These are phyloP conservation scores for Nasua narica DNA, from an alignment of 2,797 vertebrate species.

Conservation along the genomic window DNA sequence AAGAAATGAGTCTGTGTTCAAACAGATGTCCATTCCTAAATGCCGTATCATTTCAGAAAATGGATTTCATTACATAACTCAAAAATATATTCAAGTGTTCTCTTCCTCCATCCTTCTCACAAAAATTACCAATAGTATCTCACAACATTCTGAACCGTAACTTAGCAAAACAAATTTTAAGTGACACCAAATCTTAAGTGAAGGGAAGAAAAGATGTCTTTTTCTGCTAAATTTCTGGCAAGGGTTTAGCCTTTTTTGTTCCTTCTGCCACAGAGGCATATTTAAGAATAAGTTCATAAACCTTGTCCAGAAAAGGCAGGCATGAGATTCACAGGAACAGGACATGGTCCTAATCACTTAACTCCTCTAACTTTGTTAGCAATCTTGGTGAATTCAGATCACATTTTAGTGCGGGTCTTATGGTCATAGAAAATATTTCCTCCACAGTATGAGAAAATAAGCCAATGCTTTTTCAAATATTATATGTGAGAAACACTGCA, in stretches of 20 bases:
- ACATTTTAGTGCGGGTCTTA: neutral
- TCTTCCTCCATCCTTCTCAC: neutral
- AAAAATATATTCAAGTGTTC: neutral
- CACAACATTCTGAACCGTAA: neutral
- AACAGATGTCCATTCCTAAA: neutral
- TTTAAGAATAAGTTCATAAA: conserved; percentile 21
- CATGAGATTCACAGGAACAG: neutral
- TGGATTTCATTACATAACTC: neutral
- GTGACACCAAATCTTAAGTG: neutral
- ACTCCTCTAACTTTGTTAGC: neutral
- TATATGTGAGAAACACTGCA: neutral
- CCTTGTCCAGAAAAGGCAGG: neutral
- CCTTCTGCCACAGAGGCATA: neutral
- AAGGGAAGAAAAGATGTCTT: neutral
- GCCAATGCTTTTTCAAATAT: neutral
- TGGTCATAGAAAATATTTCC: neutral
- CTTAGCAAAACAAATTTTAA: conserved; percentile 15
- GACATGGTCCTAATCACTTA: neutral
- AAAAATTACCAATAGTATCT: neutral
- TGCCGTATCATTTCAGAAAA: neutral
- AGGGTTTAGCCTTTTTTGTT: neutral
- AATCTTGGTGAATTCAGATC: neutral
- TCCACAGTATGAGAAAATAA: neutral
- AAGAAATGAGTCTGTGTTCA: neutral
- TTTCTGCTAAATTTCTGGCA: neutral